phyloP scores from a whole-genome alignment of 2,113 vertebrate genomes.

The Gymnocephalus cernua region DNA sequence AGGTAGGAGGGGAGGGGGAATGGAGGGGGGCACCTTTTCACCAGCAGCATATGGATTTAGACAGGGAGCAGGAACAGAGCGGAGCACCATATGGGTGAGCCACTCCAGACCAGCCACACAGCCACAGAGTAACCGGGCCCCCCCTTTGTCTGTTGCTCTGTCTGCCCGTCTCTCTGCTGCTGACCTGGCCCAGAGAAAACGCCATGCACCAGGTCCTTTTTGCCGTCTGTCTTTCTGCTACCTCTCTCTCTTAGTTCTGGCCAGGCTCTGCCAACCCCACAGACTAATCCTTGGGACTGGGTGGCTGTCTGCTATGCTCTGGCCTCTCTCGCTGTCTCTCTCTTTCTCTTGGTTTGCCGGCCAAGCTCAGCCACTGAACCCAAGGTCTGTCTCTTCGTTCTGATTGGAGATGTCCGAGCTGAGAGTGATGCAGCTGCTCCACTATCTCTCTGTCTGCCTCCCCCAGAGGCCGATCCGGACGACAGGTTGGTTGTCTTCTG shows the following conservation, averaged over 20 bases:
- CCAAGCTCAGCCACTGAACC: conserved; percentile 65
- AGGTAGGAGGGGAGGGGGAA: conserved; percentile 88
- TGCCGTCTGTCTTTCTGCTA: conserved; percentile 61
- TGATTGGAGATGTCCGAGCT: conserved; percentile 57
- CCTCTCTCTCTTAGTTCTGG: conserved; percentile 60
- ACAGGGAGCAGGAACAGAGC: conserved; percentile 94
- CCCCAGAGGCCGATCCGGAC: conserved; percentile 55
- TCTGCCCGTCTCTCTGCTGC: conserved; percentile 52
- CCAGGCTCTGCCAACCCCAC: conserved; percentile 58
- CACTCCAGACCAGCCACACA: conserved; percentile 90
- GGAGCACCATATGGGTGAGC: conserved; percentile 95
- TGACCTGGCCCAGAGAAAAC: conserved; percentile 53
- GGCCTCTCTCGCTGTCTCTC: conserved; percentile 45
- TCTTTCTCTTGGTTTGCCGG: conserved; percentile 41
- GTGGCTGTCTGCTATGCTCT: conserved; percentile 51
- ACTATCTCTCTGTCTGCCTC: conserved; percentile 4
- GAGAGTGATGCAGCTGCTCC: conserved; percentile 50
- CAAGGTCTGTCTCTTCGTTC: conserved; percentile 50
- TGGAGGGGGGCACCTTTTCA: conserved; percentile 89
- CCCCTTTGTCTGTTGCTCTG: conserved; percentile 24
- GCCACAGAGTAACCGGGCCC: conserved; percentile 47
- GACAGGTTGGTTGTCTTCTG: conserved; percentile 71
- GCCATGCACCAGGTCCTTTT: conserved; percentile 49
- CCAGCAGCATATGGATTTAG: conserved; percentile 97
- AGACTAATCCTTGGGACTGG: conserved; percentile 65